Evolutionary conservation across 2,888 invertebrate species (phyloP), one percentile per base, ranked within the genome.

Genomic region (Epiblema foenella): DNA sequence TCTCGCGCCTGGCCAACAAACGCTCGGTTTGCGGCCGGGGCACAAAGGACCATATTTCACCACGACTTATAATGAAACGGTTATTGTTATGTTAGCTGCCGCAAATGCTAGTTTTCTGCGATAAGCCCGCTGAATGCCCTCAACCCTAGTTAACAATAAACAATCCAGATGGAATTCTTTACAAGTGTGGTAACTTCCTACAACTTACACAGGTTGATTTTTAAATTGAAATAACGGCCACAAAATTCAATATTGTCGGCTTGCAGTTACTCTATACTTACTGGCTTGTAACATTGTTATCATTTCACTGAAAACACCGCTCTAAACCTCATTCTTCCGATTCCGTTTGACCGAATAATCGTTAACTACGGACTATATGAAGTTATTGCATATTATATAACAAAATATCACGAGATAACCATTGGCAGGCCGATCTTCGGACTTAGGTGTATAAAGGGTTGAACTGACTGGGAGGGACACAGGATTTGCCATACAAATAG

Each of bases 31-130:
- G 18, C 18, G 37, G 11, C 11, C 10, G n/a, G 11, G 3, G 37
- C 29, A 56, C 65, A 52, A 66, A n/a, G 65, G 59, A 70, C 58
- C 70, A 49, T 66, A 66, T 59, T 46, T 60, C 54, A 70, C 65
- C 51, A 51, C 56, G 42, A 60, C 67, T 69, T 74, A 69, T 57
- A 67, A 71, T 29, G 63, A 65, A 65, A 64, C 59, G 60, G 64
- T 71, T 71, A 54, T 72, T 63, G 39, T 52, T 59, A 49, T 29
- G 39, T 66, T 85, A 84, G 84, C 86, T 85, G 85, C 83, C 83
- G 75, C 81, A 76, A 81, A 78, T 77, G 77, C 78, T 81, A 80
- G 77, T 76, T 73, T 76, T 77, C 75, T 33, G 49, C 49, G 8
- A 51, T 51, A 15, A 20, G 49, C 49, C 17, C 58, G 37, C n/a